Base-by-base conservation (phyloP, 2,888 invertebrate species). In the Pilophorus perplexus region DNA sequence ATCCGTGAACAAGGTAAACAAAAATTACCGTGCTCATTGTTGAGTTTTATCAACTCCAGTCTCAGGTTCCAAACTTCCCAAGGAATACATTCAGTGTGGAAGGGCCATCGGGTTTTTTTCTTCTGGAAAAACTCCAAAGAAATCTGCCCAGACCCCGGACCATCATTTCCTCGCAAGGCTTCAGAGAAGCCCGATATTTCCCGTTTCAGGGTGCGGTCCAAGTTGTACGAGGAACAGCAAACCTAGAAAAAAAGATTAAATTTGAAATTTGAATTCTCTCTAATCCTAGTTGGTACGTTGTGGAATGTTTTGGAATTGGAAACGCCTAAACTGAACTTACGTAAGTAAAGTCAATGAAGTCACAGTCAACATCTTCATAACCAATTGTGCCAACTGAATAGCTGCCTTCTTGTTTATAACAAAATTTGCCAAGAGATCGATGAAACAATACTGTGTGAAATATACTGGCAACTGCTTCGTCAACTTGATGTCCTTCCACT, bases 61-160 rank as follows among this genome's bases (percentile, higher is more conserved):
- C 90, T 87, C 4, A 98, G 85, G 33, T 94, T 96, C 98, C 98
- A 99, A 65, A 97, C 92, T 78, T 99, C 98, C 98, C 98, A 99
- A 0, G 97, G 94, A 74, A 93, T 91, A 75, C 89, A 90, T 76
- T 97, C 96, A 5, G 90, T 85, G 71, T 88, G 86, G 77, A 96
- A 92, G 25, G 89, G 85, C 94, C 96, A 96, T 62, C 91, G 85
- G 64, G 86, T 87, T 74, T 89, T 89, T 73, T 92, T 90, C 78
- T 87, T 90, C 78, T 95, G 93, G 80, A 91, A 96, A 81, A 97
- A 97, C 78, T 97, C 96, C 71, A 97, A 81, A 68, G 91, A 91
- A 73, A 97, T 96, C 74, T 92, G 90, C 2, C 92, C 92, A 67
- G 80, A 81, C 18, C 82, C 81, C 0, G 80, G 79, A 16, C 86